phyloP scores from a whole-genome alignment of 2,113 vertebrate genomes.

The Ahaetulla prasina region DNA sequence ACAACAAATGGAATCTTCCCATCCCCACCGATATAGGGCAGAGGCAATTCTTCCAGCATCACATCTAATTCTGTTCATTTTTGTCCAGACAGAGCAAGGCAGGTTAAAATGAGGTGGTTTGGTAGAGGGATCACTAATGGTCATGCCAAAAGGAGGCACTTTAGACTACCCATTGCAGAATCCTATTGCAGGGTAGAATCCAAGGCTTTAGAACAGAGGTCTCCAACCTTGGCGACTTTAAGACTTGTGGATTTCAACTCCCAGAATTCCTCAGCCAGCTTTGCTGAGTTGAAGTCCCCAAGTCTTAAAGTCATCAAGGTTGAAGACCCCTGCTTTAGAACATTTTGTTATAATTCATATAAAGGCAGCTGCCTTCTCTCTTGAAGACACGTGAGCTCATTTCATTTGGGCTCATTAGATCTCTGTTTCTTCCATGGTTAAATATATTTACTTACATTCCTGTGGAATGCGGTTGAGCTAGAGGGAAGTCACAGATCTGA shows the following conservation, averaged over 20 bases:
- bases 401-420: slow-evolving; percentile 50
- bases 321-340: no score
- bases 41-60: not conserved
- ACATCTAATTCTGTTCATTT: not conserved
- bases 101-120: not conserved
- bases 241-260: no score
- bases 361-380: slow-evolving; percentile 9
- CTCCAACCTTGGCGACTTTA: no score
- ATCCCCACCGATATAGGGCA: not conserved
- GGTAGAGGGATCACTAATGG: not conserved
- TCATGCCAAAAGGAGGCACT: not conserved
- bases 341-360: not conserved
- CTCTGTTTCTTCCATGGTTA: slow-evolving; percentile 47
- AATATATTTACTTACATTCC: slow-evolving; percentile 51
- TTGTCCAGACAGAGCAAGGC: not conserved
- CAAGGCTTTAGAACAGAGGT: not conserved
- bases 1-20: not conserved
- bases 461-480: slow-evolving; percentile 39
- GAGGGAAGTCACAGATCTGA: slow-evolving; percentile 68
- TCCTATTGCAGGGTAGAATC: not conserved
- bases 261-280: no score
- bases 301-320: no score
- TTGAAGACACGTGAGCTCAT: slow-evolving; percentile 33
- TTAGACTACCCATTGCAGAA: not conserved
- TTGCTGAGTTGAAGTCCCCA: no score